Evolutionary conservation across 2,113 vertebrate species (phyloP), one percentile per base, ranked within the genome.

Genomic region (Labeo catla): DNA sequence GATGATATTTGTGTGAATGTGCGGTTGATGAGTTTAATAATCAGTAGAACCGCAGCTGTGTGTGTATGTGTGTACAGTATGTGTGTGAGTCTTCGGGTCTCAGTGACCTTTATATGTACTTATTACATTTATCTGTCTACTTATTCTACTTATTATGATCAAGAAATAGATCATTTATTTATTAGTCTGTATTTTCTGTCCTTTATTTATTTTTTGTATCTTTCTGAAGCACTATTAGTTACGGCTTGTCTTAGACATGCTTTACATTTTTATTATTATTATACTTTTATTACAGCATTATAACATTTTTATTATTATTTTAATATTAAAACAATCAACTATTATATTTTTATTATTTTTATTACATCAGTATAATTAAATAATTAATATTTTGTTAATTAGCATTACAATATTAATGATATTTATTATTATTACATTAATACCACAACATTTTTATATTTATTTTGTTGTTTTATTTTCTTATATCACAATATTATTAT

Each of bases 41-140:
- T 16, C 6, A 19, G n/a, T 6, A 43, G 36, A 43, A 52, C 16
- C 16, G 2, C 15, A 47, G 39, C 39, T 81, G 78, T 10, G 4
- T 0, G 39, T 61, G 76, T 6, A 6, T 5, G 54, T 2, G 21
- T 9, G 39, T 3, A 28, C 28, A 28, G 76, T 6, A 6, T 5
- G 54, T 2, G 21, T 9, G 39, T 3, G 50, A 9, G 10, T 47
- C 11, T 59, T 19, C 77, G 43, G 36, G 36, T n/a, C 2, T 4
- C 6, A 15, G 47, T 80, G 77, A 80, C 77, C 76, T 79, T 73
- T 12, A 74, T 28, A 73, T 11, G 19, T 23, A 74, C 21, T 13
- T 34, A 70, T 43, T 43, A 8, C 0, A 10, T 43, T 21, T 21
- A 77, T 11, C 8, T 19, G 1, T 57, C 8, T 57, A 3, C 11